Evolutionary conservation across 2,888 invertebrate genomes (phyloP), one percentile per base, ranked within the genome.

Genomic region (Listrodromus nycthemerus): DNA sequence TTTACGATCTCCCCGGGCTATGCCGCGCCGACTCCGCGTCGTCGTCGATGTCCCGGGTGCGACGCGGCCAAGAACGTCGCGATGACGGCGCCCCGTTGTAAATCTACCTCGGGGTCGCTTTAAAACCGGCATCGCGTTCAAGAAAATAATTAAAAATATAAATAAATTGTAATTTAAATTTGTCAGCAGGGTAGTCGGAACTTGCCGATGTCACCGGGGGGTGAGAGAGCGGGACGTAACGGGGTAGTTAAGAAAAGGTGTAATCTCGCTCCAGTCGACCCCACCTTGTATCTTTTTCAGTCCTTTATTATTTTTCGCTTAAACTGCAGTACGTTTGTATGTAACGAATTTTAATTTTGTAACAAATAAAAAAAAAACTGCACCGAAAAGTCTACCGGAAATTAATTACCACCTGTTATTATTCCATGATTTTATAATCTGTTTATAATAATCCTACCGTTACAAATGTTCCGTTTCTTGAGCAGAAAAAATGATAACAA

Each of bases 1-100:
- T 90, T 89, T 89, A 90, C 85, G 89, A 88, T 77, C 85, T 74
- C 73, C 52, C 76, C 75, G 74, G 65, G 84, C 82, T 55, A 65
- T 13, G 16, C 83, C 85, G 86, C 89, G 83, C 82, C 87, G 81
- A 69, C 81, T 30, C 61, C 19, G 27, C 69, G 77, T 78, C 77
- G 61, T 24, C 77, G 61, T 79, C 71, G 48, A 58, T 33, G 63
- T 71, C 27, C 52, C 50, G 33, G 24, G 19, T 16, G 45, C 50
- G 41, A 41, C 41, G 10, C 61, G n/a, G 30, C n/a, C 19, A 27
- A 30, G 74, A 30, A 24, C 71, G 81, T 66, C 71, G 81, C 58
- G 74, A 81, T 78, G 81, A 74, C 66, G 82, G 84, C 84, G 84
- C 75, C 79, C 61, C 66, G 45, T 67, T 81, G 70, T 78, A 84